Conservation (phyloP, 2,888 invertebrate genomes). For the Taphrorychus bicolor region DNA sequence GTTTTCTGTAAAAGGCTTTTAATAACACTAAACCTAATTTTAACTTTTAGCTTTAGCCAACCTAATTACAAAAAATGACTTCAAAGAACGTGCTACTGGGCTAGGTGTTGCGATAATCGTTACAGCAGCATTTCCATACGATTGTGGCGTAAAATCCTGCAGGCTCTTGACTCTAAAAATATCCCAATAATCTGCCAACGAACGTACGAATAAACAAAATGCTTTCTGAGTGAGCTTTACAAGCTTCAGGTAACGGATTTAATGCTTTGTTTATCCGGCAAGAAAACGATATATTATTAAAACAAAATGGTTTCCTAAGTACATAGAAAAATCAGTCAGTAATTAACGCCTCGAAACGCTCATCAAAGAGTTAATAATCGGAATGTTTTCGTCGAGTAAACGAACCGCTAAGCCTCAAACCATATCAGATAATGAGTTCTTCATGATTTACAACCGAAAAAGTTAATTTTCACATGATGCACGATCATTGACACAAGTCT, state of each 20-base stretch:
- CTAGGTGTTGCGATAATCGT: too few species aligned
- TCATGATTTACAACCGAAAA: slow-evolving; percentile 2
- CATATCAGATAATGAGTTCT: neutral
- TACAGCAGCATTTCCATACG: neutral
- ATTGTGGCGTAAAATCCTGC: neutral
- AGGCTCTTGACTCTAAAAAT: slow-evolving; percentile 1
- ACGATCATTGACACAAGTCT: neutral
- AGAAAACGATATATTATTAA: neutral
- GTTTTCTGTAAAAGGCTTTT: too few species aligned
- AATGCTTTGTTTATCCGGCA: neutral
- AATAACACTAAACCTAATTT: too few species aligned
- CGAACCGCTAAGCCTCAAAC: neutral
- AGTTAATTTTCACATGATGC: neutral
- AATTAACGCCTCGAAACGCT: neutral
- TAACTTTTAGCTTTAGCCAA: too few species aligned
- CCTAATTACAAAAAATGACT: too few species aligned
- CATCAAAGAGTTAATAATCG: slow-evolving; percentile 6
- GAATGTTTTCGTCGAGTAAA: neutral
- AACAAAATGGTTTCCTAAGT: neutral
- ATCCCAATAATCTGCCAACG: slow-evolving; percentile 7
- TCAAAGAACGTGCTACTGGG: too few species aligned
- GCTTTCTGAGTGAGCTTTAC: slow-evolving; percentile 21
- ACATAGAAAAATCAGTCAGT: neutral
- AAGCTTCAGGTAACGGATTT: neutral
- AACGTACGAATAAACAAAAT: slow-evolving; percentile 28